Percentiles rank a stretch among this genome's conserved stretches.
These are phyloP conservation scores for Calonectris borealis DNA, from an alignment of 2,113 vertebrate genomes.

Conservation along the genomic window DNA sequence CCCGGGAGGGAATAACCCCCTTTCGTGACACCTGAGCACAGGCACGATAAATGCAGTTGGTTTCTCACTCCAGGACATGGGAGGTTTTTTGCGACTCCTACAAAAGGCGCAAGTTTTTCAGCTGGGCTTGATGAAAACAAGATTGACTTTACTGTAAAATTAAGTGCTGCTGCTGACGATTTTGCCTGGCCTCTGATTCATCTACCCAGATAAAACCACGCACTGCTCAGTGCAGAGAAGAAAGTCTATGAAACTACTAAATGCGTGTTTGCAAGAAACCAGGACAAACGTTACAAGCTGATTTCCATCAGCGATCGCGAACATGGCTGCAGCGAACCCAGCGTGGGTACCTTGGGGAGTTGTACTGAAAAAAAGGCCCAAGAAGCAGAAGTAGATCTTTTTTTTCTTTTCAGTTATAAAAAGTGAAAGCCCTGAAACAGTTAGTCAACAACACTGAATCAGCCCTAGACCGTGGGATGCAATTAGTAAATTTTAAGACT, in stretches of 20 bases:
- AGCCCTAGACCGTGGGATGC: neutral
- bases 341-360: neutral
- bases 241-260: neutral
- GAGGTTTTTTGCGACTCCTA: neutral
- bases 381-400: constrained; percentile 27
- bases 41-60: accelerated
- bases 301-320: neutral
- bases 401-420: neutral
- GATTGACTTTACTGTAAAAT: neutral
- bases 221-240: neutral
- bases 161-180: neutral
- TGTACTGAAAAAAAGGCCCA: neutral
- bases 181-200: neutral
- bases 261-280: neutral
- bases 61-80: neutral
- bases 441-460: neutral
- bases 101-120: neutral
- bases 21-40: accelerated
- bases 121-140: neutral
- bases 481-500: neutral
- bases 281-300: neutral
- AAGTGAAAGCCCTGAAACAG: neutral
- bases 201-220: neutral
- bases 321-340: neutral
- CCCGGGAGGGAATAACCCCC: accelerated